A percentile compares a stretch with the other conserved stretches of the same genome.
Conservation (phyloP, 2,797 vertebrate genomes). For the Coracias cyanogaster region DNA sequence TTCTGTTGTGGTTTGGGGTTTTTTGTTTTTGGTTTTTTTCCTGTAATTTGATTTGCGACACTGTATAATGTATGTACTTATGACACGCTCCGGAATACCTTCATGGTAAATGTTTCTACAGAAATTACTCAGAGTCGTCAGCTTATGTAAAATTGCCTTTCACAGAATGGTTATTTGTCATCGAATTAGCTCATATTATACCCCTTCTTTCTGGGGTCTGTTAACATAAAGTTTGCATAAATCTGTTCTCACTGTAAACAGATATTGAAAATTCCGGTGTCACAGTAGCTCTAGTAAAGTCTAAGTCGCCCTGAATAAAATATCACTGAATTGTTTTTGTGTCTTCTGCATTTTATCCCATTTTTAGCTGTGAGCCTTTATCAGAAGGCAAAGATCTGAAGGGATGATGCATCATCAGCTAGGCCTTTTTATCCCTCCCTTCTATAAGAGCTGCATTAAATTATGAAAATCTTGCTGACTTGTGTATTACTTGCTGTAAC, state of each 20-base stretch:
- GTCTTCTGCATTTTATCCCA: background rate
- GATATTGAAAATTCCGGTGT: background rate
- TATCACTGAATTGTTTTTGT: background rate
- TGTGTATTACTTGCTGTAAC: constrained; percentile 1
- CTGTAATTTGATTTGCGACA: background rate
- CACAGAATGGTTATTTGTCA: background rate
- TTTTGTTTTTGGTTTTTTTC: too few relatives aligned
- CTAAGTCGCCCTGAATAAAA: background rate
- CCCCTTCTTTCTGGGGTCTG: background rate
- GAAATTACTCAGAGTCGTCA: background rate
- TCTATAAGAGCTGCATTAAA: background rate
- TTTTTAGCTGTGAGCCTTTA: background rate
- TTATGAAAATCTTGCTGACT: constrained; percentile 15
- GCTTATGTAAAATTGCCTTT: background rate
- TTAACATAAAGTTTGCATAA: background rate
- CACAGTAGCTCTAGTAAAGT: background rate
- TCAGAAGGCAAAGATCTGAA: background rate
- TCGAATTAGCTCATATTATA: background rate
- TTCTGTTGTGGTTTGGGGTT: background rate
- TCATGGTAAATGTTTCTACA: background rate
- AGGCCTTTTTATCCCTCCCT: background rate
- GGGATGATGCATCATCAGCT: background rate
- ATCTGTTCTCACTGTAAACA: background rate
- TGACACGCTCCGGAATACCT: background rate
- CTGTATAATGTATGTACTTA: background rate